phyloP scores from a whole-genome alignment of 1,140 invertebrate species.

The Nylanderia fulva region DNA sequence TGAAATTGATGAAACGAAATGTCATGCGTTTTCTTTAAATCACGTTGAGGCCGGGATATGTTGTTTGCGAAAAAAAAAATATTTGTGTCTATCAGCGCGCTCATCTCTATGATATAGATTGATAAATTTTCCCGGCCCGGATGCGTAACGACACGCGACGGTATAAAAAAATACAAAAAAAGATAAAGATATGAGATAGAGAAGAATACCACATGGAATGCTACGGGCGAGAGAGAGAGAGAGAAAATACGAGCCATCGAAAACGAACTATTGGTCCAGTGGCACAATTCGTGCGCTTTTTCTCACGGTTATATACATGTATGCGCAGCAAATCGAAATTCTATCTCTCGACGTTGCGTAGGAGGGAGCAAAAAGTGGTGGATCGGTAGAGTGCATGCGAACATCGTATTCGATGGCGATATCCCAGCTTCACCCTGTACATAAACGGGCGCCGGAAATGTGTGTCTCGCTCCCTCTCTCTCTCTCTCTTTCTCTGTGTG shows the following conservation, averaged over 20 bases:
- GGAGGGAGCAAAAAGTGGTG: constrained; percentile 56
- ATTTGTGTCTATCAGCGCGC: constrained; percentile 29
- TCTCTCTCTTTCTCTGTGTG: no score
- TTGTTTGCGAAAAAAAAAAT: constrained; percentile 13
- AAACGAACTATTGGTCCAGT: constrained; percentile 70
- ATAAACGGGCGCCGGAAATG: neutral
- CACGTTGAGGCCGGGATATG: neutral
- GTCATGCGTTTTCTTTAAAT: constrained; percentile 30
- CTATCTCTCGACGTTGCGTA: constrained; percentile 68
- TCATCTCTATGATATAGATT: constrained; percentile 29
- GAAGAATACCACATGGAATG: constrained; percentile 6
- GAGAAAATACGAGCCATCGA: constrained; percentile 39
- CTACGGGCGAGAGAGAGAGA: neutral
- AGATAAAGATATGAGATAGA: neutral
- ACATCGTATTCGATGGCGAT: constrained; percentile 70
- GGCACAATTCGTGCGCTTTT: constrained; percentile 72
- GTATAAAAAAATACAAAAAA: neutral
- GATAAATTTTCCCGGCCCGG: constrained; percentile 36
- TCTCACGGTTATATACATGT: constrained; percentile 61
- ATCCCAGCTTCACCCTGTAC: constrained; percentile 40
- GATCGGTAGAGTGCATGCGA: constrained; percentile 60
- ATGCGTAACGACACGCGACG: constrained; percentile 24
- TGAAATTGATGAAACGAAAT: no score
- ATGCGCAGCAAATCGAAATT: constrained; percentile 71
- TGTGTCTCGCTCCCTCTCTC: no score